Conservation (phyloP, 2,113 vertebrate species). For the Coregonus clupeaformis region DNA sequence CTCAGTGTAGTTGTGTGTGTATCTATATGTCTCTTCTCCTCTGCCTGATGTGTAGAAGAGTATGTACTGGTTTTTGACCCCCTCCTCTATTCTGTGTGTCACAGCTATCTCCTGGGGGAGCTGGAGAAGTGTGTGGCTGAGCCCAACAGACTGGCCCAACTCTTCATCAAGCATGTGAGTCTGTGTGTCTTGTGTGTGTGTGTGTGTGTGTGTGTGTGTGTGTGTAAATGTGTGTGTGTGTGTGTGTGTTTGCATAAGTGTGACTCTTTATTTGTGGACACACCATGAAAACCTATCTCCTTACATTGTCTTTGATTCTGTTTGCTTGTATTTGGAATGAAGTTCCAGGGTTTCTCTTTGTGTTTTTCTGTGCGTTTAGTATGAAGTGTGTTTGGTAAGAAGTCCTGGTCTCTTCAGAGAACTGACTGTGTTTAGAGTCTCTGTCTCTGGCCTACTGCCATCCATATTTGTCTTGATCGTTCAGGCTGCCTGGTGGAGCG, state of each 20-base stretch:
- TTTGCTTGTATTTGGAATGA: background rate
- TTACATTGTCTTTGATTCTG: background rate
- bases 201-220: slow-evolving; percentile 4
- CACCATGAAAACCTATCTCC: too few relatives aligned
- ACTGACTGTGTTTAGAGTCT: slow-evolving; percentile 12
- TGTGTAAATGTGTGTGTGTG: background rate
- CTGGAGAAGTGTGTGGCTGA: slow-evolving; percentile 81
- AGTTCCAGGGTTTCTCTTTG: background rate
- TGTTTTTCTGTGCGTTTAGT: background rate
- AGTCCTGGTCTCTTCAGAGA: slow-evolving; percentile 14
- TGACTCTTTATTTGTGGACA: background rate
- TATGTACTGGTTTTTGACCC: slow-evolving; percentile 22
- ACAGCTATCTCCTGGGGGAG: slow-evolving; percentile 85
- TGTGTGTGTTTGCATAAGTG: background rate
- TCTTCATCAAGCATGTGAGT: slow-evolving; percentile 91
- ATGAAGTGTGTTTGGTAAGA: slow-evolving; percentile 21
- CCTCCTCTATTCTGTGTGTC: slow-evolving; percentile 27
- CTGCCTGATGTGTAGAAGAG: background rate
- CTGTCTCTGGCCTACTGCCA: slow-evolving; percentile 9
- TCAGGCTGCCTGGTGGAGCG: slow-evolving; percentile 5
- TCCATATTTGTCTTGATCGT: slow-evolving; percentile 41
- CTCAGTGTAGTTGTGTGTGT: background rate
- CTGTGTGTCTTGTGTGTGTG: background rate
- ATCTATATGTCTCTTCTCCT: background rate
- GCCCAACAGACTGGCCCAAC: slow-evolving; percentile 82